phyloP scores from a whole-genome alignment of 2,797 vertebrate species.

The Mus spretus region DNA sequence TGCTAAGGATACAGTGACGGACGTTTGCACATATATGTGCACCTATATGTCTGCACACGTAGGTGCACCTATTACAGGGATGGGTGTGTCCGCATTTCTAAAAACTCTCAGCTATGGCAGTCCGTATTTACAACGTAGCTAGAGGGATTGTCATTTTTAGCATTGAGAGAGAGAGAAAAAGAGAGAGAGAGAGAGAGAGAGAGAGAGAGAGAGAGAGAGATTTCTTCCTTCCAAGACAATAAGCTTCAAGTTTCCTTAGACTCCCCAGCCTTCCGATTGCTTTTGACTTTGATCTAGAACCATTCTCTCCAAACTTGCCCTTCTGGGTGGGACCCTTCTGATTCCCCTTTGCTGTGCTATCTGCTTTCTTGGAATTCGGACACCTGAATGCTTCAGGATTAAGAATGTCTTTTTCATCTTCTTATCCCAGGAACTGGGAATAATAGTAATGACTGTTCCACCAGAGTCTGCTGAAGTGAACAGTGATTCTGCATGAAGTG shows the following conservation, averaged over 20 bases:
- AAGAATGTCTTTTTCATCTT: conserved; percentile 53
- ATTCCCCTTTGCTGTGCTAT: not conserved
- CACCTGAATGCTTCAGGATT: not conserved
- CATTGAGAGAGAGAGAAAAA: conserved; percentile 28
- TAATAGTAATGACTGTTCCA: not conserved
- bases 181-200: not conserved
- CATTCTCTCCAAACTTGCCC: conserved; percentile 30
- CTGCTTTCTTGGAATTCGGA: conserved; percentile 53
- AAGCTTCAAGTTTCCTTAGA: conserved; percentile 45
- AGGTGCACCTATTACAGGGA: conserved; percentile 44
- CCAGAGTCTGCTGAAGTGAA: conserved; percentile 15
- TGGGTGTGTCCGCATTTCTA: conserved; percentile 41
- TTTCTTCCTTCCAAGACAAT: conserved; percentile 57
- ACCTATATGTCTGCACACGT: conserved; percentile 9
- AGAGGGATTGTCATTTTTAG: conserved; percentile 52
- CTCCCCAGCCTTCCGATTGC: not conserved
- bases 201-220: not conserved
- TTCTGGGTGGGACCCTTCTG: not conserved
- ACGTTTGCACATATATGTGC: conserved; percentile 74
- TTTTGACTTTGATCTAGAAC: conserved; percentile 60
- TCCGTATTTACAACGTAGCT: conserved; percentile 59
- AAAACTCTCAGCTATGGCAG: conserved; percentile 39
- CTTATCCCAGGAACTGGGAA: conserved; percentile 15
- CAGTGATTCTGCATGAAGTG: not conserved
- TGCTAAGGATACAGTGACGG: conserved; percentile 76